phyloP scores from a whole-genome alignment of 2,888 invertebrate species.

The Macrophya alboannulata region DNA sequence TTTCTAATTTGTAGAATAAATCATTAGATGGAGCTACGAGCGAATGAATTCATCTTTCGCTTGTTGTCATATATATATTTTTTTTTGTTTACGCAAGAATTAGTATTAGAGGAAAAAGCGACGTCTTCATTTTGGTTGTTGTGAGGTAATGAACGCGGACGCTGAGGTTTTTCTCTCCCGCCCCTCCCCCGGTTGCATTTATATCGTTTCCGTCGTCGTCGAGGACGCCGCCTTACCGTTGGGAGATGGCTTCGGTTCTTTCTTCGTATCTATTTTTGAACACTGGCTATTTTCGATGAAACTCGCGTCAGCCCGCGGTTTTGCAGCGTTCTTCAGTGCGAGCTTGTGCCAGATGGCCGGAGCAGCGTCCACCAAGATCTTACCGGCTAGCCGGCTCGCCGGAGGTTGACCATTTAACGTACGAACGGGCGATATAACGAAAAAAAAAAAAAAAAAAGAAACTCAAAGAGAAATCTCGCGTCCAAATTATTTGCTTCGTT shows the following conservation, averaged over 20 bases:
- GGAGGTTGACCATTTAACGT: slow-evolving; percentile 43
- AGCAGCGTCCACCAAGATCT: slow-evolving; percentile 68
- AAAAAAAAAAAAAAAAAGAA: slow-evolving; percentile 23
- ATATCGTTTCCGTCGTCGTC: slow-evolving; percentile 19
- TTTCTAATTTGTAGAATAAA: background rate
- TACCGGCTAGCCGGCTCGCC: slow-evolving; percentile 61
- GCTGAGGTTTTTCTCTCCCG: slow-evolving; percentile 1
- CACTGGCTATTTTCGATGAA: slow-evolving; percentile 76
- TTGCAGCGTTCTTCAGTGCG: slow-evolving; percentile 74
- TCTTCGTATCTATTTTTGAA: slow-evolving; percentile 75
- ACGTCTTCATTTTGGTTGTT: background rate
- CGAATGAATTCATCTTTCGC: background rate
- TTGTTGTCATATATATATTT: too few relatives aligned
- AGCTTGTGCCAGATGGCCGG: slow-evolving; percentile 75
- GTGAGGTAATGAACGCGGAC: slow-evolving; percentile 11
- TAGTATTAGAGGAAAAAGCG: background rate
- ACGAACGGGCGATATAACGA: slow-evolving; percentile 31
- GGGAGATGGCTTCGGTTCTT: slow-evolving; percentile 53
- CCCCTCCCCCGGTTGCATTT: background rate
- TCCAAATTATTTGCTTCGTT: background rate
- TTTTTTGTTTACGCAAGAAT: too few relatives aligned
- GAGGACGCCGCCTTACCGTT: slow-evolving; percentile 35
- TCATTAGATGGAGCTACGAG: background rate
- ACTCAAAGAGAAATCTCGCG: background rate
- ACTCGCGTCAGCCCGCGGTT: slow-evolving; percentile 73